Evolutionary conservation across 2,113 vertebrate species (phyloP).

Genomic region (Sturnira hondurensis): DNA sequence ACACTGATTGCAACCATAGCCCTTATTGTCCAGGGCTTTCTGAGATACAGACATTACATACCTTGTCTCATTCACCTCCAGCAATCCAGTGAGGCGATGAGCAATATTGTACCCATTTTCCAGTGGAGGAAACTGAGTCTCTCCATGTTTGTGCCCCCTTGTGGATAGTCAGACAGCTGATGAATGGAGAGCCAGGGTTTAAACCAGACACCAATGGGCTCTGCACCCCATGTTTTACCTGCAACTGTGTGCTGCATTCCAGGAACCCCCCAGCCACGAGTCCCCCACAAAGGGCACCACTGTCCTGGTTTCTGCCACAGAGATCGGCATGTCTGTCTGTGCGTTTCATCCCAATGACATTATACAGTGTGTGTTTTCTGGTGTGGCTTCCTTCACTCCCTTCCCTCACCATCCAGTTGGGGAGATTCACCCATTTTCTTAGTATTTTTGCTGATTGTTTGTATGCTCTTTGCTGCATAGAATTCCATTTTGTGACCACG

Average conservation of each 20-base stretch:
- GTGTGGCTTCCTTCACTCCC: not conserved
- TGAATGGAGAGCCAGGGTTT: not conserved
- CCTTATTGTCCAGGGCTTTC: not conserved
- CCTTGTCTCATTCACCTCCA: not conserved
- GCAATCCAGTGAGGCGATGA: not conserved
- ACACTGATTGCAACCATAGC: too few species aligned
- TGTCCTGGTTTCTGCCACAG: not conserved
- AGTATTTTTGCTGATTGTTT: too few species aligned
- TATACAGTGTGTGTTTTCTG: not conserved
- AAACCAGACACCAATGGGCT: not conserved
- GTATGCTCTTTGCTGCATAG: accelerated
- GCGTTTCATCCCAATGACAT: not conserved
- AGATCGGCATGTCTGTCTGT: not conserved
- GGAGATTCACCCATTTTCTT: not conserved
- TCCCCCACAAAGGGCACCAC: not conserved
- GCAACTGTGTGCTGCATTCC: not conserved
- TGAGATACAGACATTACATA: not conserved
- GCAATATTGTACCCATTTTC: not conserved
- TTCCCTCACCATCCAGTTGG: not conserved
- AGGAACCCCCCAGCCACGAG: not conserved
- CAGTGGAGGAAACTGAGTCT: not conserved
- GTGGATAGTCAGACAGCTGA: not conserved
- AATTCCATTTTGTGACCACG: not conserved
- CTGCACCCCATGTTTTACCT: not conserved
- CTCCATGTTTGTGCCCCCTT: accelerated